Evolutionary conservation across 2,888 invertebrate species (phyloP).

Genomic region (Strigamia crassipes): DNA sequence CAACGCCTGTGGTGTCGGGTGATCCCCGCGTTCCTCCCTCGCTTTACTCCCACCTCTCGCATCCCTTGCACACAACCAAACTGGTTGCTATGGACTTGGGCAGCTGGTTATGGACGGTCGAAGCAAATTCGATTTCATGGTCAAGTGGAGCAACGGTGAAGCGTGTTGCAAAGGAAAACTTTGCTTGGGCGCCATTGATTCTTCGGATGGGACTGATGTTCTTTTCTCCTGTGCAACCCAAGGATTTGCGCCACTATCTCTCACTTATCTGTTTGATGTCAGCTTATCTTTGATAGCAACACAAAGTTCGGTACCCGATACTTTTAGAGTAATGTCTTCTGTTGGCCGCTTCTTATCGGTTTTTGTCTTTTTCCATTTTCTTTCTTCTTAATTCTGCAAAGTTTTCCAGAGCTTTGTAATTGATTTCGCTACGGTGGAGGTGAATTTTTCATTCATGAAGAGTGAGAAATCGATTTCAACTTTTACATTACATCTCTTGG

Average conservation of each 20-base stretch:
- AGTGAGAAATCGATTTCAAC: conserved; percentile 17
- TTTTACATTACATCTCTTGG: not conserved
- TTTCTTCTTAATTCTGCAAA: not conserved
- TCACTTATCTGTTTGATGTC: conserved; percentile 18
- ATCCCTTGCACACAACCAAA: conserved; percentile 3
- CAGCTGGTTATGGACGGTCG: conserved; percentile 37
- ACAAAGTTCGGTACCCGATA: not conserved
- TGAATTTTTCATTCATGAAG: not conserved
- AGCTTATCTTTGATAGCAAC: conserved; percentile 26
- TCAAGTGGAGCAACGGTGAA: conserved; percentile 34
- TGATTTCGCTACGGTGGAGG: not conserved
- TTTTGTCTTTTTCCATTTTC: not conserved
- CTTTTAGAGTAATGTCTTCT: conserved; percentile 17
- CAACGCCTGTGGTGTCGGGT: conserved; percentile 23
- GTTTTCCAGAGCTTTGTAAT: not conserved
- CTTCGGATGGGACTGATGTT: conserved; percentile 29
- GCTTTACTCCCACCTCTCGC: conserved; percentile 10
- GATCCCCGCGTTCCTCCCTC: conserved; percentile 6
- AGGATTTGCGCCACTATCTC: conserved; percentile 31
- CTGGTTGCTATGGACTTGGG: conserved; percentile 34
- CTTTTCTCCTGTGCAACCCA: not conserved
- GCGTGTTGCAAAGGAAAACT: conserved; percentile 33
- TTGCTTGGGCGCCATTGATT: conserved; percentile 34
- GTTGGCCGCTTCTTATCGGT: not conserved
- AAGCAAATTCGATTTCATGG: conserved; percentile 37